Conservation (phyloP, 2,888 invertebrate species). For the Anorthoa munda region DNA sequence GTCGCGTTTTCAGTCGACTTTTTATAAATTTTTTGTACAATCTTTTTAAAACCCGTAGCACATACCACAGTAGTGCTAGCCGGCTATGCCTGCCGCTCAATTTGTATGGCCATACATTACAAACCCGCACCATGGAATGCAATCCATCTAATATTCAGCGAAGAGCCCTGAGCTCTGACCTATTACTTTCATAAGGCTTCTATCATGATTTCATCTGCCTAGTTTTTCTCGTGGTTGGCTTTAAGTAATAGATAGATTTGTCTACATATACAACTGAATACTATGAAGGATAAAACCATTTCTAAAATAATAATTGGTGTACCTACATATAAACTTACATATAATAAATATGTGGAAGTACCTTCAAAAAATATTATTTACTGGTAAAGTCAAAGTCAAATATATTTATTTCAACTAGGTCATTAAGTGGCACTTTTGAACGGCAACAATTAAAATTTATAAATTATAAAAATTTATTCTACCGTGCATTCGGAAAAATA, state of each 20-base stretch:
- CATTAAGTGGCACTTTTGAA: too few relatives aligned
- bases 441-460: too few relatives aligned
- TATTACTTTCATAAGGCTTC: slow-evolving; percentile 45
- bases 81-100: background rate
- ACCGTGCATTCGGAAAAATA: too few relatives aligned
- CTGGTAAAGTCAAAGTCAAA: too few relatives aligned
- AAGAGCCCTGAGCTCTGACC: slow-evolving; percentile 39
- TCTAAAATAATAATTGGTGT: too few relatives aligned
- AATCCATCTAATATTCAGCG: slow-evolving; percentile 50
- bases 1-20: background rate
- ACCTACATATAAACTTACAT: too few relatives aligned
- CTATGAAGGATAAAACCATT: background rate
- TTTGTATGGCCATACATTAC: slow-evolving; percentile 1
- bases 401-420: too few relatives aligned
- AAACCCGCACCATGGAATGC: slow-evolving; percentile 31
- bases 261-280: background rate
- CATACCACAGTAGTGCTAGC: background rate
- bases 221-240: background rate
- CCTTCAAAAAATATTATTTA: too few relatives aligned
- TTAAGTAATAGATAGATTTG: background rate
- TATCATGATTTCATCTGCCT: slow-evolving; percentile 39
- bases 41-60: slow-evolving; percentile 8
- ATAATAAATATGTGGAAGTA: too few relatives aligned
- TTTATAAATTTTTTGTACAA: background rate
- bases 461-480: too few relatives aligned